Percentiles rank a stretch among this genome's conserved stretches.
These are phyloP conservation scores for Muntiacus reevesi DNA, from an alignment of 2,113 vertebrate species.

Conservation along the genomic window DNA sequence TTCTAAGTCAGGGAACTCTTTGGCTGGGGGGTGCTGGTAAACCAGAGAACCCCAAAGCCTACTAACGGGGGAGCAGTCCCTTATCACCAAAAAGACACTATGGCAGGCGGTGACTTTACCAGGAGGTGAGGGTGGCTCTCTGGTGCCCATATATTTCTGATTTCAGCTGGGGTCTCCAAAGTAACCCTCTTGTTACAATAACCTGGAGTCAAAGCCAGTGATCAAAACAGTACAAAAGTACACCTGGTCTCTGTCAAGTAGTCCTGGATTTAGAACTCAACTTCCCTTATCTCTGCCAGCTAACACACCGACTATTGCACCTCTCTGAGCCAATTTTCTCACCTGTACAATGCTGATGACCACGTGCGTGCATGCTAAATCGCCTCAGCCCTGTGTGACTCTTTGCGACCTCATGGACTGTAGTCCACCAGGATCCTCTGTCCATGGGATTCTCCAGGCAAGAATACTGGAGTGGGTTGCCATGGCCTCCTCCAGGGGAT, in stretches of 20 bases:
- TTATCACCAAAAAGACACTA: not conserved
- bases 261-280: not conserved
- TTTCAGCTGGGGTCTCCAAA: not conserved
- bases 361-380: rapidly evolving
- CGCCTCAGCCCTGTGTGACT: not conserved
- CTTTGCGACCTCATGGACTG: not conserved
- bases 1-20: not conserved
- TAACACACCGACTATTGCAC: not conserved
- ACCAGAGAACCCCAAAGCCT: not conserved
- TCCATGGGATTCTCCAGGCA: not conserved
- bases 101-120: not conserved
- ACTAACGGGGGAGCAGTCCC: not conserved
- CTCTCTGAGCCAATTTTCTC: not conserved
- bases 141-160: not conserved
- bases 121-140: not conserved
- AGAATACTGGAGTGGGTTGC: not conserved
- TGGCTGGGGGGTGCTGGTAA: not conserved
- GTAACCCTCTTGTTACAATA: not conserved
- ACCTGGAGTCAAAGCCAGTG: not conserved
- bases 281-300: not conserved
- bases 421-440: not conserved
- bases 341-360: not conserved
- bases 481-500: not conserved
- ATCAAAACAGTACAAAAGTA: not conserved
- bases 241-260: not conserved